Evolutionary conservation across 2,797 vertebrate genomes (phyloP), one percentile per base, ranked within the genome.

Genomic region (Neosilurus hyrtlii): DNA sequence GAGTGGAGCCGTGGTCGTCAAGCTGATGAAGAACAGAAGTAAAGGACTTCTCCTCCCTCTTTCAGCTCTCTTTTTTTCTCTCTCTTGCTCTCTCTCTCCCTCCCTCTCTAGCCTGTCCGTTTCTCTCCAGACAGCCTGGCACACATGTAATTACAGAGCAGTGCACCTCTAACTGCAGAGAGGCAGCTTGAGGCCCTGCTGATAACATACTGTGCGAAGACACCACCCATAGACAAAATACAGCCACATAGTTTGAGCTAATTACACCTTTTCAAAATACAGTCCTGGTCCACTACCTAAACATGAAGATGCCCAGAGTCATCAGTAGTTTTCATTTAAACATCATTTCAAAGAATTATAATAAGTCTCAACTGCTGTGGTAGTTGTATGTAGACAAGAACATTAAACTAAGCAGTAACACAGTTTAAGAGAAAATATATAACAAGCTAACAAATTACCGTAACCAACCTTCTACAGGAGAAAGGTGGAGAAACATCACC

Each of bases 131-230:
- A 88, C 86, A 82, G 81, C 81, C 49, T 86, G 87, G 86, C 85
- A 85, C 83, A 85, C 70, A 80, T 71, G 68, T 89, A 87, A 89
- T 89, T 87, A 87, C 80, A 87, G 82, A 83, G 84, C 56, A 86
- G 83, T 11, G 18, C 75, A 80, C 24, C 26, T 81, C 72, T 86
- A 85, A 83, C 85, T 51, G 81, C 75, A 85, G 86, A 72, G 81
- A 86, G 76, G 49, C 78, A 35, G 80, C 81, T 83, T n/a, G 81
- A 81, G 57, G 63, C 71, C 77, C 66, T 84, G 51, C 75, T 74
- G 73, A 82, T 76, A 70, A 83, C 81, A 85, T 71, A 59, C 65
- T 65, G 35, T 26, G 22, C 22, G 14, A 9, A 66, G 62, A 74
- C 56, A 35, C 65, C 62, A 22, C 80, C 68, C 59, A 52, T 54